Percentiles rank a stretch among this genome's conserved stretches.
Conservation (phyloP, 2,797 vertebrate genomes). For the Pitangus sulphuratus region DNA sequence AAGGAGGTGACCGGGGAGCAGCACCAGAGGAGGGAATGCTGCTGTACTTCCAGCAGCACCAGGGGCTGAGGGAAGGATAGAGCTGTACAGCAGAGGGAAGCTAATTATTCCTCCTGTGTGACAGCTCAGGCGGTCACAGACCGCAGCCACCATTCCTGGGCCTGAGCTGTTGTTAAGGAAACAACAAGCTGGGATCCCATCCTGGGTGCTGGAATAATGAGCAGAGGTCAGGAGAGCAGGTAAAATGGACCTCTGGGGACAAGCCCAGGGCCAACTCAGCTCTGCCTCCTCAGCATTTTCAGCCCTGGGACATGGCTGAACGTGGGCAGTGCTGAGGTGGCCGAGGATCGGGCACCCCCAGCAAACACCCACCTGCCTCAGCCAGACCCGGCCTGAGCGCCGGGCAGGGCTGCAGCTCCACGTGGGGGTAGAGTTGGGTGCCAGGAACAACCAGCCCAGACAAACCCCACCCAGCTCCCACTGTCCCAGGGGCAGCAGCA, state of each 20-base stretch:
- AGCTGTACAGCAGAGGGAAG: not conserved
- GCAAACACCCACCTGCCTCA: not conserved
- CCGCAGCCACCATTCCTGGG: not conserved
- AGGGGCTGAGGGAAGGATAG: not conserved
- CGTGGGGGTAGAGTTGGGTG: rapidly evolving
- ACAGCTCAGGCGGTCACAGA: not conserved
- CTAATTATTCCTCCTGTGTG: not conserved
- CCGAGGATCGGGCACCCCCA: rapidly evolving
- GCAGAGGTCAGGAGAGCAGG: not conserved
- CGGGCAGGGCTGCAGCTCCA: not conserved
- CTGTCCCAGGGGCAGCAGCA: not conserved
- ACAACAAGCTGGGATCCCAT: not conserved
- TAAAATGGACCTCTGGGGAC: not conserved
- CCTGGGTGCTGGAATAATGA: not conserved
- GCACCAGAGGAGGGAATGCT: not conserved
- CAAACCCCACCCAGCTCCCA: rapidly evolving
- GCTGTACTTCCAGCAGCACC: not conserved
- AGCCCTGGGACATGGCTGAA: no score
- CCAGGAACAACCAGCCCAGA: rapidly evolving
- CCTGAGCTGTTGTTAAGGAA: not conserved
- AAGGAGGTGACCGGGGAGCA: not conserved
- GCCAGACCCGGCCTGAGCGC: not conserved
- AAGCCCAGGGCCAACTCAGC: not conserved
- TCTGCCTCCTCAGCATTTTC: not conserved
- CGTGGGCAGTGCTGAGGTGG: not conserved